Evolutionary conservation across 1,140 invertebrate species (phyloP), one percentile per base, ranked within the genome.

Genomic region (Diploscapter pachys): DNA sequence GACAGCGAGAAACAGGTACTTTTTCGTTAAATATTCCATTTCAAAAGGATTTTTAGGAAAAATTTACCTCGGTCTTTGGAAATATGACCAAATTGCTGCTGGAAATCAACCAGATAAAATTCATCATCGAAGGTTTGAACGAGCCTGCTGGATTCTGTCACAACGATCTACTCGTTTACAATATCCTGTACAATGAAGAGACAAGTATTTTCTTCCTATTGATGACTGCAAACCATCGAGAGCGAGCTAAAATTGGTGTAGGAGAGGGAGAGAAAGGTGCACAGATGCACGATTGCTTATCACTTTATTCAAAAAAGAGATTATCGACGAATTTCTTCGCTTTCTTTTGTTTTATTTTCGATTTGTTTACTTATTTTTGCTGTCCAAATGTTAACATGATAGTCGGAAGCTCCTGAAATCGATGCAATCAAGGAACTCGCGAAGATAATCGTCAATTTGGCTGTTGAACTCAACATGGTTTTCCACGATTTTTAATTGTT

Each of bases 151-250:
- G 97, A 48, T 96, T 97, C 88, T 92, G 92, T 85, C 96, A 99
- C 88, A 99, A 99, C 88, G 96, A 99, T 89, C 89, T 98, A 72
- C 89, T 99, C 78, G 88, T 97, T 74, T 93, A 91, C 81, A 99
- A 99, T 88, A 91, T 99, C 72, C 90, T 99, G 69, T 92, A 92
- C 83, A 90, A 93, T 82, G 86, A 91, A 83, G 88, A 89, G 73
- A 89, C 90, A 81, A 89, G 90, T 80, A 74, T 62, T 51, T 53
- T 5, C 48, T 54, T 68, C 8, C 8, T 65, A 9, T 65, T 50
- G 51, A 50, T 1, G 51, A 65, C 2, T 65, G 63, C 2, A 49
- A 13, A 11, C 9, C 31, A 13, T 65, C 2, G 31, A n/a, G 2
- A 9, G 9, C 48, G n/a, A 9, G 63, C 9, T 65, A 65, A 8